A percentile compares a stretch with the other conserved stretches of the same genome.
Evolutionary conservation across 1,140 invertebrate genomes (phyloP).

Genomic region (Caerostris extrusa): DNA sequence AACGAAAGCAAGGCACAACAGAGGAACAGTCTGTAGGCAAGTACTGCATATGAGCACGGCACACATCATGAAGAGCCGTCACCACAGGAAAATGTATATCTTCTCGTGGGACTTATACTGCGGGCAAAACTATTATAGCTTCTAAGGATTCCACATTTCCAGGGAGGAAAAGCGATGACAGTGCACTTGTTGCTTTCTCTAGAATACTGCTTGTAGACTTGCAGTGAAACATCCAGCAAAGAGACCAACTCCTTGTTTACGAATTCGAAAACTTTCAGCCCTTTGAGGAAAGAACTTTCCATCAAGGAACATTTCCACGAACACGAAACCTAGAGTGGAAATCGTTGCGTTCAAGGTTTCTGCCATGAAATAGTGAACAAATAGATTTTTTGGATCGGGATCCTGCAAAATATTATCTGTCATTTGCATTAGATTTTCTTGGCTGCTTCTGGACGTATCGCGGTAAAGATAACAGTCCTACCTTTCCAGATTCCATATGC

Average conservation of each 20-base stretch:
- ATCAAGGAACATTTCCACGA: not conserved
- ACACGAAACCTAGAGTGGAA: not conserved
- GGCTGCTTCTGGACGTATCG: not conserved
- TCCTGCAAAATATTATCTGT: not conserved
- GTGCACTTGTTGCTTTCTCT: not conserved
- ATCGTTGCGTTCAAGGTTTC: not conserved
- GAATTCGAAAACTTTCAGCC: not conserved
- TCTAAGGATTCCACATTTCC: not conserved
- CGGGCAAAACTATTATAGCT: not conserved
- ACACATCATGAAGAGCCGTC: not conserved
- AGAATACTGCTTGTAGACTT: not conserved
- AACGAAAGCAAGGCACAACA: not conserved
- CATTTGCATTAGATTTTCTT: not conserved
- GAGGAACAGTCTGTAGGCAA: not conserved
- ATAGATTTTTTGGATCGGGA: not conserved
- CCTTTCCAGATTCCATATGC: conserved; percentile 78
- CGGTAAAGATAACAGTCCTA: not conserved
- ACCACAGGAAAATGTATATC: not conserved
- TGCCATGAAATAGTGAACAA: not conserved
- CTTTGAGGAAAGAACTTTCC: no score
- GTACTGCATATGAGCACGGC: not conserved
- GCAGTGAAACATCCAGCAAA: not conserved
- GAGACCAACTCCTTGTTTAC: not conserved
- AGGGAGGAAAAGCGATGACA: not conserved
- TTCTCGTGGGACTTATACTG: not conserved